Conservation (phyloP, 2,797 vertebrate species). For the Arctocebus calabarensis region DNA sequence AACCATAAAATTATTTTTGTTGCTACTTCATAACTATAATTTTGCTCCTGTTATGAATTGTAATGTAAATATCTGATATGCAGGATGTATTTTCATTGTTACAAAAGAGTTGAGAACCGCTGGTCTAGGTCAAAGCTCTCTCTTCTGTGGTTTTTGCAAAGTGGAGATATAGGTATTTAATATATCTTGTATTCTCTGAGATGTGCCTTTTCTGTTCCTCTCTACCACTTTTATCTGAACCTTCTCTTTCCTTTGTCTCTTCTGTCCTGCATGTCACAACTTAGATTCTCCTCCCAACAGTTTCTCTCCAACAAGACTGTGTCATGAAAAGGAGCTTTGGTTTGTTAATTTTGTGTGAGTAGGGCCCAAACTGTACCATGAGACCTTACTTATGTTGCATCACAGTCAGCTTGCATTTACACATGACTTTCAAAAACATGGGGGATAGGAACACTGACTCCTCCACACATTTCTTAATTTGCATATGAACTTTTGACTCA, state of each 20-base stretch:
- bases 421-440: neutral
- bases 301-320: slow-evolving; percentile 30
- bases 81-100: too few species aligned
- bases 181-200: neutral
- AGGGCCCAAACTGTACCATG: neutral
- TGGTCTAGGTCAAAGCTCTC: neutral
- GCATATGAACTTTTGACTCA: neutral
- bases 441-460: too few species aligned
- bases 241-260: slow-evolving; percentile 32
- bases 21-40: too few species aligned
- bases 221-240: neutral
- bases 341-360: slow-evolving; percentile 21
- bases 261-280: neutral
- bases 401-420: neutral
- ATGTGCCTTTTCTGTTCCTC: slow-evolving; percentile 19
- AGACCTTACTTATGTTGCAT: neutral
- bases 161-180: neutral
- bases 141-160: slow-evolving; percentile 1
- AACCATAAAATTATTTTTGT: too few species aligned
- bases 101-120: too few species aligned
- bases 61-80: too few species aligned
- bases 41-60: too few species aligned
- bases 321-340: neutral
- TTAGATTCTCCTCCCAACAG: neutral
- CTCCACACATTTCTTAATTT: neutral